phyloP scores from a whole-genome alignment of 2,888 invertebrate species.

The Hesperia comma region DNA sequence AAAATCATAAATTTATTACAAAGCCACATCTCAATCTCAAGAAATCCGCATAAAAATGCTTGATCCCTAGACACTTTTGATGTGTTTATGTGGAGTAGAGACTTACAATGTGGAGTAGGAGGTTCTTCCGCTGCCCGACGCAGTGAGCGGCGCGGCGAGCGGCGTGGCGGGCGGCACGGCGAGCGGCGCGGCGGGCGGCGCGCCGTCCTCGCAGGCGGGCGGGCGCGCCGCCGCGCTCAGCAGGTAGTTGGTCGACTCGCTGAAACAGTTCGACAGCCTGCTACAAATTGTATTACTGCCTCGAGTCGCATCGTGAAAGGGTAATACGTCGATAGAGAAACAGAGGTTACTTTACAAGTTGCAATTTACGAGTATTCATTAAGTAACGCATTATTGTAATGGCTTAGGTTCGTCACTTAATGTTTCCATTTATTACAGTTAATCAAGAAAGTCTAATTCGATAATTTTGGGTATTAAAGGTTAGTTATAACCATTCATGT shows the following conservation, averaged over 20 bases:
- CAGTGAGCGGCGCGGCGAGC: constrained; percentile 50
- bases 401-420: too few relatives aligned
- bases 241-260: constrained; percentile 79
- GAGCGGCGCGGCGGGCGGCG: constrained; percentile 45
- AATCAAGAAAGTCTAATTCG: too few relatives aligned
- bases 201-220: constrained; percentile 64
- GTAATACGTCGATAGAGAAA: background rate
- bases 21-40: too few relatives aligned
- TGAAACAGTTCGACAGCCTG: constrained; percentile 82
- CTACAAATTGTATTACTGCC: constrained; percentile 83
- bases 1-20: too few relatives aligned
- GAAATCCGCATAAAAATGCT: too few relatives aligned
- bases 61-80: too few relatives aligned
- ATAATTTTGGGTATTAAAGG: too few relatives aligned
- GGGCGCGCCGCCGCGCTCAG: constrained; percentile 76
- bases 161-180: constrained; percentile 39
- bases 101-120: constrained; percentile 68
- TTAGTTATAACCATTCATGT: too few relatives aligned
- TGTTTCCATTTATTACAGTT: too few relatives aligned
- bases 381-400: too few relatives aligned
- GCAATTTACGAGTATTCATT: background rate
- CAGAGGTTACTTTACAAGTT: too few relatives aligned
- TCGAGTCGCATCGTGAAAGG: constrained; percentile 57
- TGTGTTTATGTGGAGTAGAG: too few relatives aligned
- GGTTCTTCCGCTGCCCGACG: constrained; percentile 49